Conservation (phyloP, 2,113 vertebrate genomes). For the Eleginops maclovinus region DNA sequence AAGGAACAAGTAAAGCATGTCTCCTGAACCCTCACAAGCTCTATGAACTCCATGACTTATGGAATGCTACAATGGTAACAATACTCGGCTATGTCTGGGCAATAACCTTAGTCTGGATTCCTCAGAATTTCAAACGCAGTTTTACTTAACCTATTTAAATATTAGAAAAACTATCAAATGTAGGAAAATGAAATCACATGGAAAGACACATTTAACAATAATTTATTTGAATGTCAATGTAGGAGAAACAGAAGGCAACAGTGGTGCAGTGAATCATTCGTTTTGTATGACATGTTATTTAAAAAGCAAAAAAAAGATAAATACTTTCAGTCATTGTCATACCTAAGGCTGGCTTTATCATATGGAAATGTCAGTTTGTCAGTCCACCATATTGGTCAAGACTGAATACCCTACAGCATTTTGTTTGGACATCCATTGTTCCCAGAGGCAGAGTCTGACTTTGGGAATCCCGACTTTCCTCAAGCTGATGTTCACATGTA, state of each 20-base stretch:
- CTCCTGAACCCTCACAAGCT: background rate
- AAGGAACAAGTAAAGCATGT: constrained; percentile 26
- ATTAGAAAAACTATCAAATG: too few species aligned
- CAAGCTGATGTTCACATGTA: background rate
- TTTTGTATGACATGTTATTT: background rate
- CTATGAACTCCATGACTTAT: constrained; percentile 30
- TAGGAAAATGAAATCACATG: too few species aligned
- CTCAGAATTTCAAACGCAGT: too few species aligned
- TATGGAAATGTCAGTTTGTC: too few species aligned
- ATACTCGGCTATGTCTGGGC: background rate
- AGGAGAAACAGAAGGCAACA: background rate
- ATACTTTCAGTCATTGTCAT: too few species aligned
- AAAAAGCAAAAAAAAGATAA: too few species aligned
- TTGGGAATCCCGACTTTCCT: background rate
- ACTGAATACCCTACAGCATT: background rate
- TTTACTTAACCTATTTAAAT: too few species aligned
- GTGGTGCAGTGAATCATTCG: background rate
- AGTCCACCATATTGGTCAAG: background rate
- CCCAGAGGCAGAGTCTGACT: background rate
- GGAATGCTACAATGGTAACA: constrained; percentile 6
- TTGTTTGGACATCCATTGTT: background rate
- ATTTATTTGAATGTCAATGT: background rate
- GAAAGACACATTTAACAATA: background rate
- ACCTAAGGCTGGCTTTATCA: too few species aligned
- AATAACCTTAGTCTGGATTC: background rate